Base-by-base conservation (phyloP, 35 echinoderm and acorn worm species). In the Lytechinus pictus region DNA sequence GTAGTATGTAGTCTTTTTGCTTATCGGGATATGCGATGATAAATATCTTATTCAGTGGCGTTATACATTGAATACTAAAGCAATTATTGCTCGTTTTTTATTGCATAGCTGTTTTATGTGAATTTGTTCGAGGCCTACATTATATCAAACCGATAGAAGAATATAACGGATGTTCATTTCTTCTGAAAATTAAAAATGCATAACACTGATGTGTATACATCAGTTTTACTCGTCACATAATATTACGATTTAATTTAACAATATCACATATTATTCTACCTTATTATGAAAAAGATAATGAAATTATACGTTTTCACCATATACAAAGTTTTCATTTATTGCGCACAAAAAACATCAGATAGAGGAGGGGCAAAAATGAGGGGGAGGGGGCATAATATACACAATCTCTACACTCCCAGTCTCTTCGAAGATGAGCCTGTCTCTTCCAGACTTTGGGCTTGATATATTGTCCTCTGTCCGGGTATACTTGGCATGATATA, bases 401-500 rank as follows among this genome's bases (percentile, higher is more conserved):
- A 44, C 66, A 14, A 7, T 79, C 33, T 44, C 19, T 79, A 79
- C 8, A n/a, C 66, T 7, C 21, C 66, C 66, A 16, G n/a, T 79
- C 66, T 79, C 16, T 24, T 79, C 16, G 66, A 79, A 79, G 66
- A 79, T 79, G 66, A 79, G n/a, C 8, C 66, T 79, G 16, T 24
- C 66, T 19, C n/a, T 24, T n/a, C 66, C 66, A 79, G 66, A 79
- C 66, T 16, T 24, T 7, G 88, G 11, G 28, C 28, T 90, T 90
- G 88, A 90, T 90, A 51, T 90, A 90, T 44, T 90, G 88, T 19
- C 29, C 88, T 54, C 29, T 90, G 44, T 0, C 88, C 29, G 88
- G 52, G 88, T 44, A 90, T 90, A 52, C 88, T 90, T 52, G 52
- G 52, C 88, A 14, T 90, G 88, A 90, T 90, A 90, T 90, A 90